Percentiles rank a stretch among this genome's conserved stretches.
phyloP scores from a whole-genome alignment of 2,888 invertebrate genomes.

The Nymphalis polychloros region DNA sequence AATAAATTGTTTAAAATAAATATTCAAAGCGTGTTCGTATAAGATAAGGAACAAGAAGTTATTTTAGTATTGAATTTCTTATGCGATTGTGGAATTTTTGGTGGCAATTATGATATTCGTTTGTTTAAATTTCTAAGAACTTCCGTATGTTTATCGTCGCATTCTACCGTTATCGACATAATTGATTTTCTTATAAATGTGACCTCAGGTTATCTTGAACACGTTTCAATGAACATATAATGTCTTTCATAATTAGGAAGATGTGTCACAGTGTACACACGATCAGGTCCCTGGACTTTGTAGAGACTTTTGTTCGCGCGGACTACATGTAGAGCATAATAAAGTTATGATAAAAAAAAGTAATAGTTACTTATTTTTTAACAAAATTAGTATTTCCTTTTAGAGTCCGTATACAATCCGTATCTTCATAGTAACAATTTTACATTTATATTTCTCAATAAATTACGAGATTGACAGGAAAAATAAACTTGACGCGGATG shows the following conservation, averaged over 20 bases:
- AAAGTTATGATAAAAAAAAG: too few relatives aligned
- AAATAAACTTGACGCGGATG: too few relatives aligned
- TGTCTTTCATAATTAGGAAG: conserved; percentile 18
- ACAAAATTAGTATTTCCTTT: too few relatives aligned
- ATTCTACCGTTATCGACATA: conserved; percentile 7
- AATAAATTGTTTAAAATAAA: conserved; percentile 12
- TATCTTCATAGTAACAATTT: too few relatives aligned
- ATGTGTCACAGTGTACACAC: neutral
- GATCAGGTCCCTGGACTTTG: neutral
- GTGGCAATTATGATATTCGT: conserved; percentile 14
- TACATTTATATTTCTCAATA: too few relatives aligned
- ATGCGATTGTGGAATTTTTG: conserved; percentile 9
- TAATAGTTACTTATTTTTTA: too few relatives aligned
- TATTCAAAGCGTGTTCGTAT: conserved; percentile 10
- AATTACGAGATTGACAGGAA: too few relatives aligned
- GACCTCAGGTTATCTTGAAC: conserved; percentile 29
- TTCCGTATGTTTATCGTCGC: conserved; percentile 9
- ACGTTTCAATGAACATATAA: conserved; percentile 22
- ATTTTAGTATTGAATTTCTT: neutral
- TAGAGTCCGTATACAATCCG: too few relatives aligned
- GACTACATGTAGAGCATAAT: neutral
- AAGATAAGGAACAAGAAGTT: conserved; percentile 9
- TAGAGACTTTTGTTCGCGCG: neutral
- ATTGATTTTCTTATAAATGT: conserved; percentile 18
- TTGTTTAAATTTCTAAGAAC: conserved; percentile 23